A percentile compares a stretch with the other conserved stretches of the same genome.
These are phyloP conservation scores for Charaxes varanes DNA, from an alignment of 1,140 invertebrate species.

Conservation along the genomic window DNA sequence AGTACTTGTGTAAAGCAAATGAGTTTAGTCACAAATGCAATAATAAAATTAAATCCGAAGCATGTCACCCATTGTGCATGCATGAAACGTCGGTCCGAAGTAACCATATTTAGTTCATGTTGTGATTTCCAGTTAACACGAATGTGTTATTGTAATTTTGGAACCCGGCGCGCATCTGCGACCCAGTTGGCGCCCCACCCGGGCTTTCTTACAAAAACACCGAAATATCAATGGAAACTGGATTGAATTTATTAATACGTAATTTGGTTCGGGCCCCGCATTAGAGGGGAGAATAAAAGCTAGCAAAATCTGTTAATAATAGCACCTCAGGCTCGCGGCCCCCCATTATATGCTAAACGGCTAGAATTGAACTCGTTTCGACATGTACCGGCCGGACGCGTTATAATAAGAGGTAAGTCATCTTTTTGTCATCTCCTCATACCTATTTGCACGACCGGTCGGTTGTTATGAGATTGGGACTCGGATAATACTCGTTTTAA, in stretches of 20 bases:
- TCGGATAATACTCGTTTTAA: no score
- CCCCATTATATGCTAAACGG: slow-evolving; percentile 20
- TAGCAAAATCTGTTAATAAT: slow-evolving; percentile 56
- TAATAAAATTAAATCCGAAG: no score
- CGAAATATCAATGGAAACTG: slow-evolving; percentile 69
- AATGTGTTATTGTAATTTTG: slow-evolving; percentile 64
- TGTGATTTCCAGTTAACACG: slow-evolving; percentile 40
- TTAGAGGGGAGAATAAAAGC: slow-evolving; percentile 61
- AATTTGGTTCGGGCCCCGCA: slow-evolving; percentile 63
- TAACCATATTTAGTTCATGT: no score
- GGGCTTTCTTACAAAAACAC: slow-evolving; percentile 61
- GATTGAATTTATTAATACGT: slow-evolving; percentile 69
- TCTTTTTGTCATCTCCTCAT: slow-evolving; percentile 25
- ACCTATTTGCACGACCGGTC: slow-evolving; percentile 17
- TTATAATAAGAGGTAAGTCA: slow-evolving; percentile 26
- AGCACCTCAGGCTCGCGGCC: slow-evolving; percentile 19
- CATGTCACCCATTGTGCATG: no score
- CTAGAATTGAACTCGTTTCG: slow-evolving; percentile 22
- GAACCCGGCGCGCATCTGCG: slow-evolving; percentile 63
- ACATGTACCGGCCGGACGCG: slow-evolving; percentile 18
- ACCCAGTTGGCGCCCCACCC: slow-evolving; percentile 62
- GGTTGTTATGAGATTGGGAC: no score
- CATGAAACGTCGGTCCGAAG: no score
- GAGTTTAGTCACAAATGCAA: background rate
- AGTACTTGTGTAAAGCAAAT: no score